Conservation (phyloP, 1,140 invertebrate genomes). For the Dryas iulia region DNA sequence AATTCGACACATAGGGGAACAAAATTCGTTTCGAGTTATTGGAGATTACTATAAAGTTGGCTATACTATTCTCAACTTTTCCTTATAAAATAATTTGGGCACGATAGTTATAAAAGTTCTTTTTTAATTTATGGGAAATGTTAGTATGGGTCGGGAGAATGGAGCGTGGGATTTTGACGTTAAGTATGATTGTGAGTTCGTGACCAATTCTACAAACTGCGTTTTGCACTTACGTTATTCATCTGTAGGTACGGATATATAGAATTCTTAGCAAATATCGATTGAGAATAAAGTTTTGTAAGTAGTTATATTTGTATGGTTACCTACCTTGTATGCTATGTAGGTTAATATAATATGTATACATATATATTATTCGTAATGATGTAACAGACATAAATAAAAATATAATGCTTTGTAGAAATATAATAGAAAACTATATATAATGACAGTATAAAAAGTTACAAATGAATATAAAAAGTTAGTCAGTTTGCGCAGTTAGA, state of each 20-base stretch:
- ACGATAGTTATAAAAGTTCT: conserved; percentile 13
- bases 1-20: conserved; percentile 47
- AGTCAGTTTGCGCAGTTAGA: too few relatives aligned
- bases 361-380: too few relatives aligned
- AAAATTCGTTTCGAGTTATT: conserved; percentile 16
- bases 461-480: too few relatives aligned
- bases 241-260: not conserved
- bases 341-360: too few relatives aligned
- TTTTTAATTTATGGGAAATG: conserved; percentile 22
- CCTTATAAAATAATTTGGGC: conserved; percentile 4
- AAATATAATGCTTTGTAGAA: too few relatives aligned
- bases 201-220: conserved; percentile 15
- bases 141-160: conserved; percentile 6
- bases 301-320: too few relatives aligned
- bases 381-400: too few relatives aligned
- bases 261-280: too few relatives aligned
- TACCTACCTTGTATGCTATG: too few relatives aligned
- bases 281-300: too few relatives aligned
- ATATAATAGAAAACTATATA: not conserved
- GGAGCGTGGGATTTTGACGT: conserved; percentile 22
- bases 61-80: conserved; percentile 3
- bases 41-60: not conserved
- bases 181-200: conserved; percentile 21
- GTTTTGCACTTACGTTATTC: conserved; percentile 10
- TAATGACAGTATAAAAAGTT: not conserved